Conservation (phyloP, 1,140 invertebrate genomes). For the Seison nebaliae region DNA sequence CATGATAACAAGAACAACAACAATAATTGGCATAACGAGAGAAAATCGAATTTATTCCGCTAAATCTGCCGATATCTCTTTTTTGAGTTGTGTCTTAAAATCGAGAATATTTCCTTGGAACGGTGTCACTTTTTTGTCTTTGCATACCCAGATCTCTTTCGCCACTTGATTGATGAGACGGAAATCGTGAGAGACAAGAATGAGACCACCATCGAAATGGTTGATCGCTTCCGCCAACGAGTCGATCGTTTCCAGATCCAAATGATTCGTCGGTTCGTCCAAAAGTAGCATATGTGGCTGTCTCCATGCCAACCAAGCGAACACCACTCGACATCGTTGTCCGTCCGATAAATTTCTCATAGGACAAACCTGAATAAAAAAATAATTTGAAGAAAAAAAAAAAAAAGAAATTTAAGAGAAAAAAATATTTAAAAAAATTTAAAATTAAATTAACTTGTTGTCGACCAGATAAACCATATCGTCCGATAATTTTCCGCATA, state of each 20-base stretch:
- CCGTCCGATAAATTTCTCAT: slow-evolving; percentile 90
- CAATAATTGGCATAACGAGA: too few relatives aligned
- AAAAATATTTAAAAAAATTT: slow-evolving; percentile 2
- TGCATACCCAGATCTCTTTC: slow-evolving; percentile 95
- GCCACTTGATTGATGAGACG: slow-evolving; percentile 92
- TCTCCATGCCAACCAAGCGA: slow-evolving; percentile 84
- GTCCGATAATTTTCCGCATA: slow-evolving; percentile 92
- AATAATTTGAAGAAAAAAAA: slow-evolving; percentile 6
- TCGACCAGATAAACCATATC: slow-evolving; percentile 76
- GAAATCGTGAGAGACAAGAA: slow-evolving; percentile 87
- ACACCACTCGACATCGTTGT: slow-evolving; percentile 85
- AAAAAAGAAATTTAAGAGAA: slow-evolving; percentile 2
- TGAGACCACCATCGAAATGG: slow-evolving; percentile 87
- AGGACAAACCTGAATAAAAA: slow-evolving; percentile 48
- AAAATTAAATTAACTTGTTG: slow-evolving; percentile 47
- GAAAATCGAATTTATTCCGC: too few relatives aligned
- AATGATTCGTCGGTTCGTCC: slow-evolving; percentile 93
- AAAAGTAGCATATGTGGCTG: slow-evolving; percentile 67
- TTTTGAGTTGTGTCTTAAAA: slow-evolving; percentile 77
- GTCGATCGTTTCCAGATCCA: slow-evolving; percentile 60
- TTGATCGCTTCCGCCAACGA: slow-evolving; percentile 85
- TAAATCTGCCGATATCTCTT: slow-evolving; percentile 34
- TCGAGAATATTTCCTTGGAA: slow-evolving; percentile 78
- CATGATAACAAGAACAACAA: too few relatives aligned
- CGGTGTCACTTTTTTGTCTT: slow-evolving; percentile 74